phyloP scores from a whole-genome alignment of 2,113 vertebrate species.

The Gopherus flavomarginatus region DNA sequence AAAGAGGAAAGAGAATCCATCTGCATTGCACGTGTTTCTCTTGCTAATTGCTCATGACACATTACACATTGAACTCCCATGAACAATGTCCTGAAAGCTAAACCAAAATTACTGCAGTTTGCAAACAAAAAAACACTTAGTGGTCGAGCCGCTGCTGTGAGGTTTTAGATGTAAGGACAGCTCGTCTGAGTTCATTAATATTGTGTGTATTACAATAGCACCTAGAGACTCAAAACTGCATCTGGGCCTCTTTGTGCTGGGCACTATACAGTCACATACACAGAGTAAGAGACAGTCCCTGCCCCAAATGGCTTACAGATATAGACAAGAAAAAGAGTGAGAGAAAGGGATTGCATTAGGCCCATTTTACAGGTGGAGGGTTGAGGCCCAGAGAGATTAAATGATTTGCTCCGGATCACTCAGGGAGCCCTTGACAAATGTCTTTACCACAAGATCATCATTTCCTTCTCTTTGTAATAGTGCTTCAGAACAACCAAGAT shows the following conservation, averaged over 20 bases:
- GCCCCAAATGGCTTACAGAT: conserved; percentile 1
- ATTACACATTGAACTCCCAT: conserved; percentile 36
- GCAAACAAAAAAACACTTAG: conserved; percentile 37
- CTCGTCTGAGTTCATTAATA: not conserved
- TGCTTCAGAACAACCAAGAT: conserved; percentile 37
- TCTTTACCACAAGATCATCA: conserved; percentile 11
- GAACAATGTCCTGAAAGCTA: conserved; percentile 63
- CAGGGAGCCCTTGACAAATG: conserved; percentile 6
- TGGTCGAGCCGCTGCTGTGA: not conserved
- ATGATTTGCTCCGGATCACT: not conserved
- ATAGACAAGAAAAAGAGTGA: not conserved
- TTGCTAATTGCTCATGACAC: conserved; percentile 65
- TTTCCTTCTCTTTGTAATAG: conserved; percentile 18
- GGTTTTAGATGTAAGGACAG: not conserved
- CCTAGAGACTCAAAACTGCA: not conserved
- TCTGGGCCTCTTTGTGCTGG: not conserved
- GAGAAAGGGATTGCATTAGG: not conserved
- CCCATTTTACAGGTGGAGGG: not conserved
- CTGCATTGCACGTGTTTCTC: conserved; percentile 73
- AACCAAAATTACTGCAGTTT: conserved; percentile 53
- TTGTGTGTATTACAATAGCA: not conserved
- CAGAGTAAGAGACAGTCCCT: conserved; percentile 19
- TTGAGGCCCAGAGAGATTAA: conserved; percentile 1
- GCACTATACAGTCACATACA: not conserved
- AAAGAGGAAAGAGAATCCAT: conserved; percentile 76